Conservation (phyloP, 2,113 vertebrate genomes). For the Neogale vison region DNA sequence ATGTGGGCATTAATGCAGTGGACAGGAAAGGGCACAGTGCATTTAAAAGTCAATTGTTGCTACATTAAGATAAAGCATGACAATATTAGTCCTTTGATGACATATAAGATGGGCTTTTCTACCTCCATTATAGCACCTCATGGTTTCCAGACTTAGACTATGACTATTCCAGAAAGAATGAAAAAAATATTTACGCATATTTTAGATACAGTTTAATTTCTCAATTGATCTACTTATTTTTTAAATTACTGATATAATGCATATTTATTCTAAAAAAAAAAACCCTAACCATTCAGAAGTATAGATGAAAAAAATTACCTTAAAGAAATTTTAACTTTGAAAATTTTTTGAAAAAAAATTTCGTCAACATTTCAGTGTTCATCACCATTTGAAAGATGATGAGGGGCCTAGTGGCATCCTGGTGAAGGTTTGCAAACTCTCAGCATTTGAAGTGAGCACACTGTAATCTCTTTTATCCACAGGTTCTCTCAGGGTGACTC, state of each 20-base stretch:
- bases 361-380: not conserved
- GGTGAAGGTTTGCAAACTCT: not conserved
- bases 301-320: not conserved
- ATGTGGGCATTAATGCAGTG: not conserved
- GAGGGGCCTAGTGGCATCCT: not conserved
- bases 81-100: not conserved
- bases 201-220: not conserved
- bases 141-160: not conserved
- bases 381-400: not conserved
- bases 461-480: not conserved
- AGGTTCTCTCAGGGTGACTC: not conserved
- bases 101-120: not conserved
- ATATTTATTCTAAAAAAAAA: not conserved
- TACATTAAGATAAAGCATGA: slow-evolving; percentile 42
- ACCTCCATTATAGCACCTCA: not conserved
- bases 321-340: not conserved
- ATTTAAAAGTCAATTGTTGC: slow-evolving; percentile 28
- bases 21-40: not conserved
- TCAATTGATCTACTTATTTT: not conserved
- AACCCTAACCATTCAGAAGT: not conserved
- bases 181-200: not conserved
- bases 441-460: not conserved
- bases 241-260: not conserved
- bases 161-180: not conserved
- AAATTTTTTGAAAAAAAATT: not conserved